phyloP scores from a whole-genome alignment of 2,888 invertebrate species.

The Syrista parreyssii region DNA sequence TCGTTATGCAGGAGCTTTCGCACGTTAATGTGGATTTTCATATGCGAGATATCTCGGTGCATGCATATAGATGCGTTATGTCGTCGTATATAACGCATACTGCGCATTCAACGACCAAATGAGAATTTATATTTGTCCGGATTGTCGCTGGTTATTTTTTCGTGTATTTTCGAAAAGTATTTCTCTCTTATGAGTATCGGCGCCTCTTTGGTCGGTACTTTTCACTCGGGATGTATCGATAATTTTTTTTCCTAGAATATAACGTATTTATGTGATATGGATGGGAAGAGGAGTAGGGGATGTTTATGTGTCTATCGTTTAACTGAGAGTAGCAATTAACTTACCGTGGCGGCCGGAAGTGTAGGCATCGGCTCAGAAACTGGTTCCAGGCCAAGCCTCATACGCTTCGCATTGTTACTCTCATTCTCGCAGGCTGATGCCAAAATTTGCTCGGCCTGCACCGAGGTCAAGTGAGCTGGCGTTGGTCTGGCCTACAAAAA shows the following conservation, averaged over 20 bases:
- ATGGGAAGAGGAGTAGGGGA: conserved; percentile 20
- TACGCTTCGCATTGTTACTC: conserved; percentile 96
- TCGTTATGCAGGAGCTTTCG: conserved; percentile 19
- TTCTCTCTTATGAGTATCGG: background rate
- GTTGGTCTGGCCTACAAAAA: conserved; percentile 86
- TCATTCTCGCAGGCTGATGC: conserved; percentile 98
- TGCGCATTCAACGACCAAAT: background rate
- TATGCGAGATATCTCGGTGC: background rate
- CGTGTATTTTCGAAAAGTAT: background rate
- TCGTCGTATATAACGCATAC: background rate
- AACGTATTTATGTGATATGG: conserved; percentile 21
- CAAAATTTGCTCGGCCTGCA: conserved; percentile 95
- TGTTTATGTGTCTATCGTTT: conserved; percentile 4
- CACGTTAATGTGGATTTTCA: conserved; percentile 14
- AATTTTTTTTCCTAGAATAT: background rate
- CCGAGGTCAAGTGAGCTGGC: conserved; percentile 95
- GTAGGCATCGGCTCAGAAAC: conserved; percentile 91
- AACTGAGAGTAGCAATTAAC: conserved; percentile 35
- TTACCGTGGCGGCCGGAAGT: conserved; percentile 74
- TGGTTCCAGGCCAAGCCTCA: conserved; percentile 95
- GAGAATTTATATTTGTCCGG: background rate
- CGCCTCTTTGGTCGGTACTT: background rate
- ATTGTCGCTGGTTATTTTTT: background rate
- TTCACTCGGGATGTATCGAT: background rate
- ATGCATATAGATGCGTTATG: background rate